These are phyloP conservation scores for Rhagoletis pomonella DNA, from an alignment of 1,140 invertebrate species.

Conservation along the genomic window DNA sequence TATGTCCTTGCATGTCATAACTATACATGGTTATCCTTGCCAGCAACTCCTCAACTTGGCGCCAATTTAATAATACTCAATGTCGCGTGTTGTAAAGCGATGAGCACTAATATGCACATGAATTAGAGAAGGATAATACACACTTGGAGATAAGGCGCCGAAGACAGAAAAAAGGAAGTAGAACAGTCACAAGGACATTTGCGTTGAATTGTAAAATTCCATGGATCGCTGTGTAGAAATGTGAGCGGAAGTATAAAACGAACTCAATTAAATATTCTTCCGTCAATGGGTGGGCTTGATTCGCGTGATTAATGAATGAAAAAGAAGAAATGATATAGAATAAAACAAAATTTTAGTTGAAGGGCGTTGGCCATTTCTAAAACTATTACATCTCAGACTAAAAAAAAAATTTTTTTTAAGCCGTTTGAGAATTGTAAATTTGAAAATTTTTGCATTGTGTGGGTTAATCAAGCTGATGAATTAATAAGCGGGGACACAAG, in stretches of 20 bases:
- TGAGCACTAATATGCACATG: constrained; percentile 24
- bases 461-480: too few species aligned
- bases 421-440: too few species aligned
- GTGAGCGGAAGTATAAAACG: constrained; percentile 11
- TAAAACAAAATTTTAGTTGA: too few species aligned
- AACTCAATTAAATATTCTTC: background rate
- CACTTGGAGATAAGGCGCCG: background rate
- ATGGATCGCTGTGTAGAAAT: background rate
- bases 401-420: too few species aligned
- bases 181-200: background rate
- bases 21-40: constrained; percentile 5
- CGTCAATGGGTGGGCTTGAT: background rate
- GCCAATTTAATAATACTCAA: constrained; percentile 49
- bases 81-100: constrained; percentile 44
- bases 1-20: constrained; percentile 4
- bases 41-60: constrained; percentile 43
- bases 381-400: too few species aligned
- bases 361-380: too few species aligned
- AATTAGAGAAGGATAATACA: constrained; percentile 27
- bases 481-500: too few species aligned
- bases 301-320: too few species aligned
- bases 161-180: background rate
- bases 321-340: too few species aligned
- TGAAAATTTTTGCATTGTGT: too few species aligned
- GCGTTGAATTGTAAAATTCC: background rate